These are phyloP conservation scores for Platygyra sinensis DNA, from an alignment of 64 coral and sea anemone genomes.

Conservation along the genomic window DNA sequence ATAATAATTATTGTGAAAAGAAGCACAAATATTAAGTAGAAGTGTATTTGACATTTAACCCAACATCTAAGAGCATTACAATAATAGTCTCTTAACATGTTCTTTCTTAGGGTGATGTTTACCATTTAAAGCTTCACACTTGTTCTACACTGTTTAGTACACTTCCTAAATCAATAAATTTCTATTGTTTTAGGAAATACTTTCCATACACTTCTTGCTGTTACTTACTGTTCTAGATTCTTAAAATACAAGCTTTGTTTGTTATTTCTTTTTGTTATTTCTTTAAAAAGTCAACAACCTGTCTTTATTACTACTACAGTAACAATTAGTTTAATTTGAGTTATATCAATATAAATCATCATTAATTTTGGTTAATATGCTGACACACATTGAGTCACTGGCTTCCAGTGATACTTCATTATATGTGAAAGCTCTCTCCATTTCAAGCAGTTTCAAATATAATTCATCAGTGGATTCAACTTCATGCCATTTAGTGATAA, in stretches of 20 bases:
- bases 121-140: neutral
- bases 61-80: neutral
- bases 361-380: neutral
- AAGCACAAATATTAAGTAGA: no score
- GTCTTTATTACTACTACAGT: neutral
- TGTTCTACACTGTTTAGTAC: neutral
- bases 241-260: slow-evolving; percentile 9
- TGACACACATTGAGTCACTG: neutral
- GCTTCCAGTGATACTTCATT: neutral
- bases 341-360: neutral
- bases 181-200: neutral
- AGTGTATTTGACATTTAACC: no score
- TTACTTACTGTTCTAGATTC: neutral
- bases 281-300: neutral
- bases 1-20: no score
- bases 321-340: neutral
- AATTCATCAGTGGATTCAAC: neutral
- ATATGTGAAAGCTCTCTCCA: neutral
- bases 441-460: neutral
- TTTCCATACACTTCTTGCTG: neutral
- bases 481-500: neutral
- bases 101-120: neutral
- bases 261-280: slow-evolving; percentile 27
- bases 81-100: neutral
- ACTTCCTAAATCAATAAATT: neutral